Evolutionary conservation across 2,888 invertebrate species (phyloP).

Genomic region (Drosophila mimetica): DNA sequence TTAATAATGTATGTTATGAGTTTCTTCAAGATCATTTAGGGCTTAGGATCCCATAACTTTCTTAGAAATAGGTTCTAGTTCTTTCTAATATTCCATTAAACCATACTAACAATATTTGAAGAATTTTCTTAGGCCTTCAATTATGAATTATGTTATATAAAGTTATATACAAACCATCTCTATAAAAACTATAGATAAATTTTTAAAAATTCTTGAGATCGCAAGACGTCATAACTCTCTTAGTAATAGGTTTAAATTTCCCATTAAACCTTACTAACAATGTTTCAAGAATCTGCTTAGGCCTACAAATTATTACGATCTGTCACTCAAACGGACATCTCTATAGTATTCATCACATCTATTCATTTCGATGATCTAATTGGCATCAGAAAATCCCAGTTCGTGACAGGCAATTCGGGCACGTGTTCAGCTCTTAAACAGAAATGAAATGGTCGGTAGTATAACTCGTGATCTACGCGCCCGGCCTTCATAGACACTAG

Average conservation of each 20-base stretch:
- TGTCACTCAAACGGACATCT: not conserved
- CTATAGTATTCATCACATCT: slow-evolving; percentile 2
- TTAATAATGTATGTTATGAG: too few relatives aligned
- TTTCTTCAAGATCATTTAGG: too few relatives aligned
- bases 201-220: too few relatives aligned
- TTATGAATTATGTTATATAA: too few relatives aligned
- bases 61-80: too few relatives aligned
- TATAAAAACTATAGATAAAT: too few relatives aligned
- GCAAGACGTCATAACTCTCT: not conserved
- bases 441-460: not conserved
- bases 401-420: slow-evolving; percentile 22
- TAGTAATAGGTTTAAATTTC: not conserved
- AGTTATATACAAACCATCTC: too few relatives aligned
- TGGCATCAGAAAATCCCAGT: slow-evolving; percentile 17
- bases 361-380: slow-evolving; percentile 40
- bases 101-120: too few relatives aligned
- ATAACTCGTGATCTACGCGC: slow-evolving; percentile 27
- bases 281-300: slow-evolving; percentile 14
- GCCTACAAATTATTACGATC: slow-evolving; percentile 12
- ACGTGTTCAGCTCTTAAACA: slow-evolving; percentile 27
- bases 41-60: too few relatives aligned
- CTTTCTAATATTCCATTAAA: too few relatives aligned
- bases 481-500: slow-evolving; percentile 14
- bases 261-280: slow-evolving; percentile 4
- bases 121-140: too few relatives aligned